Percentiles rank a stretch among this genome's conserved stretches.
Evolutionary conservation across 1,140 invertebrate species (phyloP).

Genomic region (Drosophila aff.): DNA sequence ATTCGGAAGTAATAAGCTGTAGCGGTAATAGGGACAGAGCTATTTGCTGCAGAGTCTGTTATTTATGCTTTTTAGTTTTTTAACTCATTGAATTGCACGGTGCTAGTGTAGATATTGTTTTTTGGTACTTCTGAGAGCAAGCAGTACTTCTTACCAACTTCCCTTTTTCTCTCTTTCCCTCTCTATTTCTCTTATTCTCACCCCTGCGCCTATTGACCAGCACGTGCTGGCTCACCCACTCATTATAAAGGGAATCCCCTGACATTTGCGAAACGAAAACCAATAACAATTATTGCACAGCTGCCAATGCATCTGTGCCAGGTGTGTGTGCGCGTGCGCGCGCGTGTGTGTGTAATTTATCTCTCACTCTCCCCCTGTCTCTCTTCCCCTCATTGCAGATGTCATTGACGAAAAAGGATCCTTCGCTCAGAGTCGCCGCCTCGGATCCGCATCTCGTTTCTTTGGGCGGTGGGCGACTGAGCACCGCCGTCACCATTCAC

Average conservation of each 20-base stretch:
- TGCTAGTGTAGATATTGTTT: no score
- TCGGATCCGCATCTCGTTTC: slow-evolving; percentile 95
- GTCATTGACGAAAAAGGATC: slow-evolving; percentile 85
- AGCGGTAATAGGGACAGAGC: not conserved
- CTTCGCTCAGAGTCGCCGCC: slow-evolving; percentile 89
- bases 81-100: no score
- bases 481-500: slow-evolving; percentile 95
- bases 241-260: slow-evolving; percentile 31
- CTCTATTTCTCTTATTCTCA: not conserved
- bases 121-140: no score
- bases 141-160: not conserved
- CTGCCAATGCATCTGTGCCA: slow-evolving; percentile 40
- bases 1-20: slow-evolving; percentile 31
- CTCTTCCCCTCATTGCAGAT: slow-evolving; percentile 64
- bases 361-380: slow-evolving; percentile 1
- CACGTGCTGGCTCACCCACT: slow-evolving; percentile 29
- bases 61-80: not conserved
- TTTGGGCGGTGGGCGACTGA: slow-evolving; percentile 93
- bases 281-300: slow-evolving; percentile 65
- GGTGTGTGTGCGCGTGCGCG: slow-evolving; percentile 13
- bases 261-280: slow-evolving; percentile 29
- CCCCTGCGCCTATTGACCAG: not conserved
- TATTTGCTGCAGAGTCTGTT: not conserved
- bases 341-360: slow-evolving; percentile 18
- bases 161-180: not conserved